A percentile compares a stretch with the other conserved stretches of the same genome.
phyloP scores from a whole-genome alignment of 2,888 invertebrate genomes.

The Phymatocera aterrima region DNA sequence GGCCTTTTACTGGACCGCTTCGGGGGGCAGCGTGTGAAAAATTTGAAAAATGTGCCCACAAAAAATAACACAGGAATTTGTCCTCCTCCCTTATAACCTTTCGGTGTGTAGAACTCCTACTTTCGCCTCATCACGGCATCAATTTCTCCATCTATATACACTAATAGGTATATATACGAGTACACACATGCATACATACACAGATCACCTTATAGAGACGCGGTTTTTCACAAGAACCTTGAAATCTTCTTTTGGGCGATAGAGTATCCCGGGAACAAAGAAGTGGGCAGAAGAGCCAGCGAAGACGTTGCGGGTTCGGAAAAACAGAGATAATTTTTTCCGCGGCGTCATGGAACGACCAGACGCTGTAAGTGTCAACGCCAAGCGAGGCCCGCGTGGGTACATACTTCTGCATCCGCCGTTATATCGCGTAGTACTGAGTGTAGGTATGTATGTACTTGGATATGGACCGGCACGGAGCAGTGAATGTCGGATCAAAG shows the following conservation, averaged over 20 bases:
- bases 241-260: background rate
- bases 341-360: background rate
- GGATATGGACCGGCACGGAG: background rate
- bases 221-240: constrained; percentile 16
- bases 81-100: background rate
- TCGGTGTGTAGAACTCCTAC: background rate
- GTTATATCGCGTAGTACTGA: background rate
- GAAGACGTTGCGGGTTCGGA: background rate
- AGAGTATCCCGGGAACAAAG: constrained; percentile 12
- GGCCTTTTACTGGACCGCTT: constrained; percentile 22
- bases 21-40: constrained; percentile 45
- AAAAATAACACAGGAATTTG: constrained; percentile 41
- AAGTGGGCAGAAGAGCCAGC: background rate
- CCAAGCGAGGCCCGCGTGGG: background rate
- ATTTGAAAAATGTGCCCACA: constrained; percentile 38
- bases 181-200: background rate
- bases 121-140: background rate
- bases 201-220: too few relatives aligned
- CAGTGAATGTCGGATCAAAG: constrained; percentile 30
- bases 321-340: background rate
- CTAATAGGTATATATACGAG: background rate
- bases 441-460: background rate
- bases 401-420: background rate
- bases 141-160: background rate
- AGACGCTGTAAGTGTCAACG: background rate